phyloP scores from a whole-genome alignment of 2,113 vertebrate genomes.

The Brachypteracias leptosomus region DNA sequence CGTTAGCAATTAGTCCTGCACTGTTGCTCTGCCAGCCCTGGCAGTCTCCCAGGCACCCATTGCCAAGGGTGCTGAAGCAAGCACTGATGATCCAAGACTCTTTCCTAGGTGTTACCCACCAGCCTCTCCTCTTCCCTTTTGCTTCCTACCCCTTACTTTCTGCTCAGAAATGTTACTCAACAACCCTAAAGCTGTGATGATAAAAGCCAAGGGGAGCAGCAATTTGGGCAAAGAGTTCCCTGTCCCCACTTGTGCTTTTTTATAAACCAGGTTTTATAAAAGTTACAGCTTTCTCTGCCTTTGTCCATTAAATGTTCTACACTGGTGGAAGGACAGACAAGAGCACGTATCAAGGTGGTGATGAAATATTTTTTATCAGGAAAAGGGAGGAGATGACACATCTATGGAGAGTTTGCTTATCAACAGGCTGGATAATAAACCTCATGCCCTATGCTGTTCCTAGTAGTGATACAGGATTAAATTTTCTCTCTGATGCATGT shows the following conservation, averaged over 20 bases:
- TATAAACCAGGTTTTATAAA: neutral
- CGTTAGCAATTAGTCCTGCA: conserved; percentile 31
- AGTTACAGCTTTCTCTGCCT: neutral
- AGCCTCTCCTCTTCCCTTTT: neutral
- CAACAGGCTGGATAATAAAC: neutral
- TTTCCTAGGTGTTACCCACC: neutral
- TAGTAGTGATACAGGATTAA: neutral
- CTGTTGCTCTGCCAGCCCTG: neutral
- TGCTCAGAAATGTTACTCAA: neutral
- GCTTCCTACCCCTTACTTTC: neutral
- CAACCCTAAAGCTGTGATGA: neutral
- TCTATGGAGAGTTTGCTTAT: neutral
- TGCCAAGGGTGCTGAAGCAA: neutral
- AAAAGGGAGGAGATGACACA: neutral
- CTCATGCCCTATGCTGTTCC: neutral
- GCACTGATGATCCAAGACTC: neutral
- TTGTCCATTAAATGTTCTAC: neutral
- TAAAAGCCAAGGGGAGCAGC: neutral
- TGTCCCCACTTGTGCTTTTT: neutral
- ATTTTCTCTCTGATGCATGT: neutral
- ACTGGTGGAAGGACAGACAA: neutral
- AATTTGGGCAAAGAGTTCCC: neutral
- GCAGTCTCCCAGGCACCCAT: neutral
- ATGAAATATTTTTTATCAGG: neutral
- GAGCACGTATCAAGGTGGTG: neutral